Evolutionary conservation across 2,888 invertebrate genomes (phyloP).

Genomic region (Pyrocoelia pectoralis): DNA sequence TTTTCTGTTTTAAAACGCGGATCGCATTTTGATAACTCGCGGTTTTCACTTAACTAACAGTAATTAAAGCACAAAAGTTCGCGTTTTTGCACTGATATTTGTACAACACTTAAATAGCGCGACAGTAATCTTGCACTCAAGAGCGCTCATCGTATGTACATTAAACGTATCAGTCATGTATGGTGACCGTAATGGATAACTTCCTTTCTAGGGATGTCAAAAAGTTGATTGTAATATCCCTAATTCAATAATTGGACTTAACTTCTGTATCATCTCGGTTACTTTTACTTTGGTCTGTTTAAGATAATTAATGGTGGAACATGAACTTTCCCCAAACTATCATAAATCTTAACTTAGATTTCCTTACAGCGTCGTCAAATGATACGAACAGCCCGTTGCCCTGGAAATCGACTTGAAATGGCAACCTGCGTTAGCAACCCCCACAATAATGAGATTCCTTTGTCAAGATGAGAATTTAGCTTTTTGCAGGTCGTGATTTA

Average conservation of each 20-base stretch:
- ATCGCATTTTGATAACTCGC: background rate
- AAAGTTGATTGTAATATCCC: conserved; percentile 40
- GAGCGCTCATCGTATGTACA: conserved; percentile 1
- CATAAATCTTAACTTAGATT: background rate
- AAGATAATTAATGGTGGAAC: background rate
- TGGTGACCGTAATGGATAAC: conserved; percentile 53
- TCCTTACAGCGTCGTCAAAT: conserved; percentile 16
- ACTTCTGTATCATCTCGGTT: conserved; percentile 18
- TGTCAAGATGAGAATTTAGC: conserved; percentile 24
- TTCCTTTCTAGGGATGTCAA: conserved; percentile 53
- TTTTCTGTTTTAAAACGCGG: background rate
- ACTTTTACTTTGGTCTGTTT: background rate
- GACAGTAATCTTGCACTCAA: conserved; percentile 43
- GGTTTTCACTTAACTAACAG: background rate
- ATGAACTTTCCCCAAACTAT: background rate
- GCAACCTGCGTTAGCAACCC: conserved; percentile 13
- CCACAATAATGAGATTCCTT: conserved; percentile 31
- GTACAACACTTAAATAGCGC: conserved; percentile 27
- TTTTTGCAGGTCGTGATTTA: conserved; percentile 28
- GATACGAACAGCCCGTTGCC: conserved; percentile 17
- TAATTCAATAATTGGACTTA: conserved; percentile 35
- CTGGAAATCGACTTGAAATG: conserved; percentile 11
- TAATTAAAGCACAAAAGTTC: background rate
- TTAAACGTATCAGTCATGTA: conserved; percentile 48
- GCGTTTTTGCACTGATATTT: background rate